Evolutionary conservation across 1,140 invertebrate genomes (phyloP).

Genomic region (Plutomurus gul): DNA sequence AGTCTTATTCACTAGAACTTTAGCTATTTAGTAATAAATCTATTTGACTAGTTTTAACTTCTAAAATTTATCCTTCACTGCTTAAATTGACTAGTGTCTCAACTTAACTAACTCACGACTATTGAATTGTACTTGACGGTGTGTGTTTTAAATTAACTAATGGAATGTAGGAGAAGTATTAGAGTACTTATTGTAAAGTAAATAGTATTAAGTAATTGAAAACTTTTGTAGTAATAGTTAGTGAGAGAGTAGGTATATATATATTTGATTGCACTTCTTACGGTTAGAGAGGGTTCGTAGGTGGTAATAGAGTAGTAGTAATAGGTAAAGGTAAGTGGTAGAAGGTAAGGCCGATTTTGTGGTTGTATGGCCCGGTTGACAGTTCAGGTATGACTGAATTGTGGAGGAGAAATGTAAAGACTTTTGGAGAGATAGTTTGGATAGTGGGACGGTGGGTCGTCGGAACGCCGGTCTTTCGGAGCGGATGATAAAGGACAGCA

Average conservation of each 20-base stretch:
- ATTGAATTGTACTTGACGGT: no score
- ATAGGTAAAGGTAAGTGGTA: not conserved
- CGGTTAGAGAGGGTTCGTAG: no score
- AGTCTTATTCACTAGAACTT: no score
- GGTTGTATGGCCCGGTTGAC: conserved; percentile 15
- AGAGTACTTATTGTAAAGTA: no score
- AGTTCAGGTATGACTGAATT: conserved; percentile 51
- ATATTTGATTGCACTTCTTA: no score
- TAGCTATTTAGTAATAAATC: no score
- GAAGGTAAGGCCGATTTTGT: not conserved
- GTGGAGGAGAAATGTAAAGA: not conserved
- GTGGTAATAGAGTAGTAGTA: not conserved
- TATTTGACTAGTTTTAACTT: no score
- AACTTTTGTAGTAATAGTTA: not conserved
- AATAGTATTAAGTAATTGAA: not conserved
- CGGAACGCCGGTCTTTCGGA: conserved; percentile 1
- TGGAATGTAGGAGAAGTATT: no score
- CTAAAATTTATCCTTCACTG: no score
- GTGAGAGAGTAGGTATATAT: not conserved
- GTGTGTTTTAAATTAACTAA: no score
- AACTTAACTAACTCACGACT: no score
- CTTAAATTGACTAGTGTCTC: no score
- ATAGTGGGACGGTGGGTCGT: not conserved
- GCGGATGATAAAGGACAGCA: not conserved
- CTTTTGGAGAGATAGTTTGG: conserved; percentile 34